Conservation (phyloP, 2,797 vertebrate species). For the Syngnathus acus region DNA sequence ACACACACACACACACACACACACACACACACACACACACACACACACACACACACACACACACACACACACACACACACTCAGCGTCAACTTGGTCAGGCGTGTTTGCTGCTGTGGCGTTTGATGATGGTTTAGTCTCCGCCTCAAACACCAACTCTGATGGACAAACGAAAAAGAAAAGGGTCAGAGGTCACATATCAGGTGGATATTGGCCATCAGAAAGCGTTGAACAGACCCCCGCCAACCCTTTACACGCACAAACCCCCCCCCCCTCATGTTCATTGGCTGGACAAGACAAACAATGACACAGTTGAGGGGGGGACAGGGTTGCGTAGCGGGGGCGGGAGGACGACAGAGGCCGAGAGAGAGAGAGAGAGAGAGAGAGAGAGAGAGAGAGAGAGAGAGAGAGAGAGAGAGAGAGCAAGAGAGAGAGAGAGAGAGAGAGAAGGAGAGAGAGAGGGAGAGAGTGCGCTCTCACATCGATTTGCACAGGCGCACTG, state of each 20-base stretch:
- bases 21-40: not conserved
- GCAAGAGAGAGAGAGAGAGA: not conserved
- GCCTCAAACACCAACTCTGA: not conserved
- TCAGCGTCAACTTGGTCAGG: too few species aligned
- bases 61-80: not conserved
- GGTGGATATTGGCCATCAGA: not conserved
- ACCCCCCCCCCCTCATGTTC: constrained; percentile 53
- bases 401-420: not conserved
- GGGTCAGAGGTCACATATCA: constrained; percentile 4
- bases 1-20: not conserved
- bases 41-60: not conserved
- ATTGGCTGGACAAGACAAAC: constrained; percentile 37
- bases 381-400: not conserved
- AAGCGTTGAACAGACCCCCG: too few species aligned
- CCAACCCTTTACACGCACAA: too few species aligned
- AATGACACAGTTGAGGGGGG: constrained; percentile 20
- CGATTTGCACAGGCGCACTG: constrained; percentile 26
- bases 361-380: not conserved
- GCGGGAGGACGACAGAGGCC: constrained; percentile 12
- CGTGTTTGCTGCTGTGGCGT: not conserved
- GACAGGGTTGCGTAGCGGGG: constrained; percentile 5
- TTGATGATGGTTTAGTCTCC: not conserved
- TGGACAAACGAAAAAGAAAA: not conserved
- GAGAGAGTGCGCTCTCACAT: constrained; percentile 34
- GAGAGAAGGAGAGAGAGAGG: constrained; percentile 1